Evolutionary conservation across 2,888 invertebrate genomes (phyloP).

Genomic region (Carabus problematicus): DNA sequence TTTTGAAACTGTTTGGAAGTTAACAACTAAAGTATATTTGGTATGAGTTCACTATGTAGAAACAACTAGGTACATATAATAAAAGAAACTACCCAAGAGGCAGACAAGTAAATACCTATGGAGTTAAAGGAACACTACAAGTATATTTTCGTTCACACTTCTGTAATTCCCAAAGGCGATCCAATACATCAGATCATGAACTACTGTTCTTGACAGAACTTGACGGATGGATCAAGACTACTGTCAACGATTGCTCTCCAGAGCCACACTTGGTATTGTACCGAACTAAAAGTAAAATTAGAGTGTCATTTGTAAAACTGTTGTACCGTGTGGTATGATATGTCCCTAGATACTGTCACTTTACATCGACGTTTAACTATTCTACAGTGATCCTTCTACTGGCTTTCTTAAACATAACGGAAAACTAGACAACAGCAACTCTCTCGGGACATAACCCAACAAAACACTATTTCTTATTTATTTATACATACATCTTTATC

Average conservation of each 20-base stretch:
- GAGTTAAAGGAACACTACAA: background rate
- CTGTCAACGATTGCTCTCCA: slow-evolving; percentile 36
- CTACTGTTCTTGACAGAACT: slow-evolving; percentile 23
- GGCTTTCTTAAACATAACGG: background rate
- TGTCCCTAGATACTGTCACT: background rate
- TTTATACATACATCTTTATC: slow-evolving; percentile 32
- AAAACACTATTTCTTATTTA: slow-evolving; percentile 21
- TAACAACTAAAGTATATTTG: too few relatives aligned
- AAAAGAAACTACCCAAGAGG: too few relatives aligned
- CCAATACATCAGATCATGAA: slow-evolving; percentile 25
- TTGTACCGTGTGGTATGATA: slow-evolving; percentile 1
- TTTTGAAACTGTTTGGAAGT: too few relatives aligned
- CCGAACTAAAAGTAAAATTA: slow-evolving; percentile 27
- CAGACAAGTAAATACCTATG: too few relatives aligned
- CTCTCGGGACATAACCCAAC: slow-evolving; percentile 21
- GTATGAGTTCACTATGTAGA: too few relatives aligned
- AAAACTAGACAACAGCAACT: background rate
- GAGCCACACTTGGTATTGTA: slow-evolving; percentile 26
- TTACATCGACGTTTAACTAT: background rate
- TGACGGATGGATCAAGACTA: slow-evolving; percentile 28
- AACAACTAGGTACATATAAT: too few relatives aligned
- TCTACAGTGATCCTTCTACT: slow-evolving; percentile 1
- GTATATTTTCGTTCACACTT: background rate
- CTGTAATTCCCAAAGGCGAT: slow-evolving; percentile 9
- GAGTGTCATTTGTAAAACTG: slow-evolving; percentile 36